Base-by-base conservation (phyloP, 2,888 invertebrate species). In the Bugulina stolonifera region DNA sequence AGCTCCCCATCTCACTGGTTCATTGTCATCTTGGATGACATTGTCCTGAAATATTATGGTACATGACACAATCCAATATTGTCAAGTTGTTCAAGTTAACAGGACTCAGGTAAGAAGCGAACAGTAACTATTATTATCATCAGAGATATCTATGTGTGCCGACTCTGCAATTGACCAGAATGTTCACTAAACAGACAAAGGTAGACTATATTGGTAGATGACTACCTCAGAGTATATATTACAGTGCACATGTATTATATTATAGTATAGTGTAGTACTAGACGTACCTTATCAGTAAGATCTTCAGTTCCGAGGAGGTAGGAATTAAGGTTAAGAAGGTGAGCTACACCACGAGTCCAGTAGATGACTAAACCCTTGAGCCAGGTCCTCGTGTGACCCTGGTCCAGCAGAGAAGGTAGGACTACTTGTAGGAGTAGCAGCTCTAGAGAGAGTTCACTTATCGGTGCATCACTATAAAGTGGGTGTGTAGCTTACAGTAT, bases 361-460 rank as follows among this genome's bases (percentile, higher is more conserved):
- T 85, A 77, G 10, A 92, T 88, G 0, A 98, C 90, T 14, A 93
- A 86, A 1, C 90, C 90, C 84, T 97, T 96, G 75, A 98, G 86
- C 94, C 97, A 96, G 10, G 91, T 91, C 5, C 96, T 88, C 0
- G 96, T 96, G 83, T 98, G 96, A 0, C 94, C 93, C 85, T 99
- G 97, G 81, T 99, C 98, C 73, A 99, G 87, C 55, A 99, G 87
- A 0, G 97, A 96, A 0, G 98, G 99, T 72, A 99, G 87, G 71
- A 99, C 93, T 52, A 98, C 93, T 88, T 96, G 96, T 69, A 83
- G 78, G 54, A 98, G 86, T 23, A 86, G 79, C 72, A 99, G 85
- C 82, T 99, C 98, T 80, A 99, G 86, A 25, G 96, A 96, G 10
- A 98, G 86, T 84, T 98, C 98, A 84, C 93, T 95, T 27, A 96